Conservation (phyloP, 1,140 invertebrate species). For the Dermatophagoides farinae region DNA sequence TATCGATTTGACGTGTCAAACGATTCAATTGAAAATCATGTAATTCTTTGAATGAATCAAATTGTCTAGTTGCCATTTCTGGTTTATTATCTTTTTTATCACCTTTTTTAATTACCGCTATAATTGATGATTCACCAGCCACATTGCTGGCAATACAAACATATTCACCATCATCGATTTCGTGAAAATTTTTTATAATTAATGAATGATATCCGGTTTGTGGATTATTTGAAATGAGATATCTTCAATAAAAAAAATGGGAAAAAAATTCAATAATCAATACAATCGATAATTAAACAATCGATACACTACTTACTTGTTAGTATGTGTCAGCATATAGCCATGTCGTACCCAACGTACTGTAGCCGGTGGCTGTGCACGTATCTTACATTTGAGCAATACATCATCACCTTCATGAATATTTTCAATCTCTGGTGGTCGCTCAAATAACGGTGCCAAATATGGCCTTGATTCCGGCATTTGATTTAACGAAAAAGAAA, state of each 20-base stretch:
- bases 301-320: conserved; percentile 1
- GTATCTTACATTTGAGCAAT: background rate
- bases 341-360: background rate
- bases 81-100: background rate
- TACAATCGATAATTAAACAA: no score
- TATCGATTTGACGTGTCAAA: background rate
- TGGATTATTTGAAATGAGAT: conserved; percentile 66
- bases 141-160: conserved; percentile 78
- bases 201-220: conserved; percentile 62
- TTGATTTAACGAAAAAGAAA: no score
- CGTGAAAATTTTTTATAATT: conserved; percentile 69
- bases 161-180: conserved; percentile 85
- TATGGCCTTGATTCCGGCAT: no score
- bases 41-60: conserved; percentile 5
- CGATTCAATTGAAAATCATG: conserved; percentile 7
- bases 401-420: conserved; percentile 5
- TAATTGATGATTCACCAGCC: conserved; percentile 79
- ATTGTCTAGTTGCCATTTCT: background rate
- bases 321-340: background rate
- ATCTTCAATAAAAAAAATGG: conserved; percentile 34
- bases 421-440: background rate
- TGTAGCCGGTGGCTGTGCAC: background rate
- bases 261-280: background rate
- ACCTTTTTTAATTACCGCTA: conserved; percentile 66
- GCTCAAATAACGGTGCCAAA: conserved; percentile 1